Evolutionary conservation across 2,797 vertebrate genomes (phyloP).

Genomic region (Hippocampus kuda): DNA sequence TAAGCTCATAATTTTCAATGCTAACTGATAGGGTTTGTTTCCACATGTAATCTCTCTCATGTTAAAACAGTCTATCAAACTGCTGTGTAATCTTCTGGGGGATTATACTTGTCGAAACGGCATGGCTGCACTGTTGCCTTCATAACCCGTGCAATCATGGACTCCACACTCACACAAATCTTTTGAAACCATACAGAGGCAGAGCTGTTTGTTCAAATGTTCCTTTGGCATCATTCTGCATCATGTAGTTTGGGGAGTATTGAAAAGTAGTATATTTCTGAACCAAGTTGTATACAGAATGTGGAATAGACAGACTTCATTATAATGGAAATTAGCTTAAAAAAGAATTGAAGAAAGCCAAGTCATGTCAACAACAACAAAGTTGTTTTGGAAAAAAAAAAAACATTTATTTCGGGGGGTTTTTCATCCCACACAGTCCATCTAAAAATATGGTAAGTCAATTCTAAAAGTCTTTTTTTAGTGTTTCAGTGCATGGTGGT

Average conservation of each 20-base stretch:
- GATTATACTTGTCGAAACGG: conserved; percentile 38
- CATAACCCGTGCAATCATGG: conserved; percentile 2
- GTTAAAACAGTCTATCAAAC: conserved; percentile 41
- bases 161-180: conserved; percentile 9
- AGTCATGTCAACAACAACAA: background rate
- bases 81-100: conserved; percentile 44
- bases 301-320: background rate
- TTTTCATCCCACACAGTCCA: background rate
- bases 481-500: background rate
- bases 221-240: conserved; percentile 14
- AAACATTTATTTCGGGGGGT: background rate
- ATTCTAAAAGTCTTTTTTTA: background rate
- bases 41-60: conserved; percentile 40
- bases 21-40: conserved; percentile 37
- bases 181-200: conserved; percentile 9
- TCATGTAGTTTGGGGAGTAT: background rate
- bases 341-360: background rate
- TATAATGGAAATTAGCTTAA: background rate
- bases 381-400: background rate
- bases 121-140: conserved; percentile 10
- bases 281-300: no score
- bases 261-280: background rate
- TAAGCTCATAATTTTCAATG: conserved; percentile 22
- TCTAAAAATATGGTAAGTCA: background rate
- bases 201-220: conserved; percentile 9